Percentiles rank a stretch among this genome's conserved stretches.
Evolutionary conservation across 1,140 invertebrate species (phyloP).

Genomic region (Dendroctonus valens): DNA sequence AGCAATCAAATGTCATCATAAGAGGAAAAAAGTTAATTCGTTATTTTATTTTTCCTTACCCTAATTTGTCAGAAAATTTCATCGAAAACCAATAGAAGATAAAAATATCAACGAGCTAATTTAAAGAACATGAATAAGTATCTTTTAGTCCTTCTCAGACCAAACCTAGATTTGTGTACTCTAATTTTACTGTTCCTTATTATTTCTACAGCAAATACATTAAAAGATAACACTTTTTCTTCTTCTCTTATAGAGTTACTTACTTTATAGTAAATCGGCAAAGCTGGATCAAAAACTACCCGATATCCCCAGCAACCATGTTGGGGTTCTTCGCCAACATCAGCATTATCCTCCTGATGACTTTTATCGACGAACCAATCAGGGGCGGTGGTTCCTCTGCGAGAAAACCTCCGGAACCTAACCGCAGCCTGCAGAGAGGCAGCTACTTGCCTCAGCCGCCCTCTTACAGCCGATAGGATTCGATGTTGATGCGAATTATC

Average conservation of each 20-base stretch:
- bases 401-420: conserved; percentile 45
- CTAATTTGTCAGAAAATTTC: too few relatives aligned
- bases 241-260: too few relatives aligned
- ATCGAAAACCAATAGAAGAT: too few relatives aligned
- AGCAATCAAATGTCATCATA: too few relatives aligned
- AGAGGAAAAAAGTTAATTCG: too few relatives aligned
- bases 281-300: conserved; percentile 63
- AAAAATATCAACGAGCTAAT: too few relatives aligned
- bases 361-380: conserved; percentile 64
- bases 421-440: conserved; percentile 48
- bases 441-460: conserved; percentile 44
- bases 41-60: too few relatives aligned
- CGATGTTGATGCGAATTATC: conserved; percentile 42
- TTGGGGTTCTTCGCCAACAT: conserved; percentile 47
- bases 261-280: conserved; percentile 63
- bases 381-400: conserved; percentile 49
- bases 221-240: conserved; percentile 44
- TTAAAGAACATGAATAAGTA: too few relatives aligned
- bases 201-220: too few relatives aligned
- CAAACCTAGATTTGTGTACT: too few relatives aligned
- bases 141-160: too few relatives aligned
- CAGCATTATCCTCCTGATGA: conserved; percentile 50
- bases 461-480: conserved; percentile 43
- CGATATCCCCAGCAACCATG: conserved; percentile 55
- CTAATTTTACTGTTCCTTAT: too few relatives aligned